Conservation (phyloP, 2,797 vertebrate species). For the Anguilla anguilla region DNA sequence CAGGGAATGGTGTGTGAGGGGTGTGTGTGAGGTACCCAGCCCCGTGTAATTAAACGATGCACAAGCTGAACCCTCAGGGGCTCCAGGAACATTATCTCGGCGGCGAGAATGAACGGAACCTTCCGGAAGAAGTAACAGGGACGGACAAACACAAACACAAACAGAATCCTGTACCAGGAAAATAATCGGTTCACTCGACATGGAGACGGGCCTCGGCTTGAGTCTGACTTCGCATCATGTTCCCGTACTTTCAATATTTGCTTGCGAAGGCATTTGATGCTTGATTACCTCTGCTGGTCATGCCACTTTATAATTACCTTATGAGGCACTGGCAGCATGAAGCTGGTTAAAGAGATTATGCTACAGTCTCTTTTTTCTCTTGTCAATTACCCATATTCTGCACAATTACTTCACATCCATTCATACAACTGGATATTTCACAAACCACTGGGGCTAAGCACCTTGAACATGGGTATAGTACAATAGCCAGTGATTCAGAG, state of each 20-base stretch:
- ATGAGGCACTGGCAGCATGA: conserved; percentile 30
- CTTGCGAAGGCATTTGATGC: background rate
- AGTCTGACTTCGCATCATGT: background rate
- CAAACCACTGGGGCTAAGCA: background rate
- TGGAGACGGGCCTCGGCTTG: background rate
- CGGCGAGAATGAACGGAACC: conserved; percentile 42
- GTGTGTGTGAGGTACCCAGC: conserved; percentile 58
- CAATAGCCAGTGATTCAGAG: background rate
- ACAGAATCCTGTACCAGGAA: background rate
- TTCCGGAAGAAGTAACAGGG: background rate
- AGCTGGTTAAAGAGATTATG: background rate
- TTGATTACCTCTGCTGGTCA: background rate
- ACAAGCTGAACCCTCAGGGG: conserved; percentile 64
- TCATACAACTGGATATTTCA: background rate
- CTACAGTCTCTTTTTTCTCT: background rate
- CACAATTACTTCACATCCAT: background rate
- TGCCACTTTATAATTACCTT: conserved; percentile 42
- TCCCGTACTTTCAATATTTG: background rate
- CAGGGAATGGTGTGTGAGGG: conserved; percentile 38
- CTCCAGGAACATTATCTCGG: conserved; percentile 60
- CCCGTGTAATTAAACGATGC: conserved; percentile 64
- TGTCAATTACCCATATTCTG: background rate
- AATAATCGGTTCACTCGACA: background rate
- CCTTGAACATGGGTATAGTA: background rate
- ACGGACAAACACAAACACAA: background rate